Percentiles rank a stretch among this genome's conserved stretches.
These are phyloP conservation scores for Heliconius charithonia DNA, from an alignment of 2,888 invertebrate genomes.

Conservation along the genomic window DNA sequence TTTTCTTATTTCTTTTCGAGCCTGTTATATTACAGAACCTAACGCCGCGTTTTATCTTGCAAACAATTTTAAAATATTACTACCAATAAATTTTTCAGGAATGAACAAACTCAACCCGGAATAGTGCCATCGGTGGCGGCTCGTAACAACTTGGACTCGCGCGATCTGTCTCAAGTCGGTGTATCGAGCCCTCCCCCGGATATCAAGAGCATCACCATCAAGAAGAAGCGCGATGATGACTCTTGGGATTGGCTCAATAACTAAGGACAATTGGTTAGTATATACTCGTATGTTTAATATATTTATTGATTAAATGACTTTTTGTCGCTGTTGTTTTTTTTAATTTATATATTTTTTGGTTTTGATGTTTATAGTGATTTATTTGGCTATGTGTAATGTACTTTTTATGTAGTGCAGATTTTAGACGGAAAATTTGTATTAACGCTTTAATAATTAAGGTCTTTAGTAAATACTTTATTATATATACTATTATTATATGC, in stretches of 20 bases:
- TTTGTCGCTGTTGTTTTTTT: not conserved
- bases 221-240: conserved; percentile 63
- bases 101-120: conserved; percentile 71
- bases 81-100: conserved; percentile 56
- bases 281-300: too few species aligned
- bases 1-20: too few species aligned
- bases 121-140: conserved; percentile 67
- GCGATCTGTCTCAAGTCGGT: conserved; percentile 73
- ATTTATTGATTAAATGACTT: not conserved
- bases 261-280: conserved; percentile 49
- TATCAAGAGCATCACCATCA: conserved; percentile 64
- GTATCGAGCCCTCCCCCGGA: conserved; percentile 71
- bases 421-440: too few species aligned
- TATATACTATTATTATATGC: too few species aligned
- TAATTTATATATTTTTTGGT: not conserved
- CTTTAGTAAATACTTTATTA: not conserved
- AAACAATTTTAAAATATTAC: too few species aligned
- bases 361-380: not conserved
- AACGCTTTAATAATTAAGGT: not conserved
- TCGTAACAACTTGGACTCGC: conserved; percentile 68
- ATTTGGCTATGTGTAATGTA: too few species aligned
- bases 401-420: too few species aligned
- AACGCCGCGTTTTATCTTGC: too few species aligned
- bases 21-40: too few species aligned
- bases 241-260: conserved; percentile 80